Base-by-base conservation (phyloP, 2,113 vertebrate species). In the Ardeotis arabs region DNA sequence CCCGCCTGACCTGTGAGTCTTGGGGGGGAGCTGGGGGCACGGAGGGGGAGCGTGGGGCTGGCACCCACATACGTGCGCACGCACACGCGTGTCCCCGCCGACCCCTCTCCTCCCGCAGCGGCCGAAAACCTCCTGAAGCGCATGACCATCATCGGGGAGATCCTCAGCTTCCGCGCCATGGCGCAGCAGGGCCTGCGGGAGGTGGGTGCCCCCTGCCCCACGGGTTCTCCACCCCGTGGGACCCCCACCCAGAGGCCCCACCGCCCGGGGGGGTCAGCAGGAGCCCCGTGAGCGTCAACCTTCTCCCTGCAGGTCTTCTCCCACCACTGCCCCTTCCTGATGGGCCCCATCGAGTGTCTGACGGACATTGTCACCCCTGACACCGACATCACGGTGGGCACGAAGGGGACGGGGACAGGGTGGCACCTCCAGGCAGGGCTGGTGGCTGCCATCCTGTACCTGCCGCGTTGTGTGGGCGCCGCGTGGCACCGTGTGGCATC, bases 61-160 rank as follows among this genome's bases (percentile, higher is more conserved):
- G 24, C 11, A 19, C 45, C 14, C 20, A 1, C 1, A 5, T 9
- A 3, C 7, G 1, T 14, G 41, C 8, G 10, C 15, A 2, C 7
- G 3, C 64, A 18, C 45, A 21, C 16, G 14, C 7, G 7, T 41
- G 47, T 52, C 58, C 27, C 44, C 13, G 0, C 68, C 25, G 21
- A 47, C 56, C 82, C 24, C 18, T 68, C 11, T 66, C 53, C 49
- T 56, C 95, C 28, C 31, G 3, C 84, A 99, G 99, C 99, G 10
- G 96, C 98, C 23, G 99, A 99, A 11, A 99, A 98, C 3, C 97
- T 99, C 60, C 95, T 99, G 95, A 99, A 99, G 97, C 98, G 99
- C 86, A 99, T 99, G 99, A 99, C 98, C 74, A 99, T 99, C 97
- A 98, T 99, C 12, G 99, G 99, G 5, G 99, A 99, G 93, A 99